Evolutionary conservation across 2,797 vertebrate genomes (phyloP).

Genomic region (Lacerta viridis): DNA sequence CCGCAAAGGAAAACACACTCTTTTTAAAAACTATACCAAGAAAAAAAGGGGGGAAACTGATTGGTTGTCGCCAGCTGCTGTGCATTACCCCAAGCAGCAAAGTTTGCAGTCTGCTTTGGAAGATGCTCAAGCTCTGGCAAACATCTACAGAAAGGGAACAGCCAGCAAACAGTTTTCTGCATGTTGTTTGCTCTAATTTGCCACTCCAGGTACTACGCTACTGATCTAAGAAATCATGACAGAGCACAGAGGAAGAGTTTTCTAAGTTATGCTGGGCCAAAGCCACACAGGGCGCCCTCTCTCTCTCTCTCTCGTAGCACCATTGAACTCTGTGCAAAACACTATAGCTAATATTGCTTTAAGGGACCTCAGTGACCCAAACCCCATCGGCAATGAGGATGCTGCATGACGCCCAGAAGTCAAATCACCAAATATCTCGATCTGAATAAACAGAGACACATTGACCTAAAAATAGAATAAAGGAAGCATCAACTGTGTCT

Average conservation of each 20-base stretch:
- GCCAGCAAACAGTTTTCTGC: not conserved
- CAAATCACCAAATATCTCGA: not conserved
- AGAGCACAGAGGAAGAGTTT: not conserved
- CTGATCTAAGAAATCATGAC: too few relatives aligned
- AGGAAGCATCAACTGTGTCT: not conserved
- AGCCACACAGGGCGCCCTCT: not conserved
- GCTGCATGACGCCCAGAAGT: not conserved
- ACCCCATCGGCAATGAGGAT: not conserved
- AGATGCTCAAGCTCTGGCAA: not conserved
- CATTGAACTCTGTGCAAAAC: too few relatives aligned
- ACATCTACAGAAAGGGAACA: not conserved
- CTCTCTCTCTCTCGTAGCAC: too few relatives aligned
- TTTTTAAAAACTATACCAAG: not conserved
- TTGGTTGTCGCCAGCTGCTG: not conserved
- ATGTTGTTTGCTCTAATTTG: not conserved
- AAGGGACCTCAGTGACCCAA: not conserved
- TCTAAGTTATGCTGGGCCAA: not conserved
- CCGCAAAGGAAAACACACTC: too few relatives aligned
- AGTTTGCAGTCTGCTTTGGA: not conserved
- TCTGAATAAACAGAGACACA: not conserved
- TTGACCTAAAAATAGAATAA: not conserved
- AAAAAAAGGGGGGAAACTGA: not conserved
- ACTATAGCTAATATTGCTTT: not conserved
- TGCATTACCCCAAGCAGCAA: not conserved
- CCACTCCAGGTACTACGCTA: not conserved